Percentiles rank a stretch among this genome's conserved stretches.
phyloP scores from a whole-genome alignment of 2,797 vertebrate species.

The Corythornis leucogaster region DNA sequence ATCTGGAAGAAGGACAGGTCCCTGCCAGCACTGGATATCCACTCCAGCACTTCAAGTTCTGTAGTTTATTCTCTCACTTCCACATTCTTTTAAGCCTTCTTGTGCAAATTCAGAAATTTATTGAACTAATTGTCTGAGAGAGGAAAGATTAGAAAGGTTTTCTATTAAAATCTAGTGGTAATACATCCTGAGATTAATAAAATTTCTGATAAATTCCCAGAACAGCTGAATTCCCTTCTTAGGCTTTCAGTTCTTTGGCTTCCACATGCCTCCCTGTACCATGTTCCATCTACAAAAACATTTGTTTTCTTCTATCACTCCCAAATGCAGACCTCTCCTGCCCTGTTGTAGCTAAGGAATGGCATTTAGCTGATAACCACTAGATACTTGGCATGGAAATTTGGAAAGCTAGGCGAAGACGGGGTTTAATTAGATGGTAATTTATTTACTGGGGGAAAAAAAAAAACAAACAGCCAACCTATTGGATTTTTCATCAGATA shows the following conservation, averaged over 20 bases:
- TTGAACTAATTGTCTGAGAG: background rate
- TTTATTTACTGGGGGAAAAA: background rate
- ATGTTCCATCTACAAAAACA: background rate
- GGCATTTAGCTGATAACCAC: background rate
- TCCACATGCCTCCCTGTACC: background rate
- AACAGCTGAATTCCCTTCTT: background rate
- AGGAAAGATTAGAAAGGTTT: background rate
- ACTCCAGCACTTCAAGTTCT: background rate
- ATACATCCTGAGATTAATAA: background rate
- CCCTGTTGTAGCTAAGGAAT: background rate
- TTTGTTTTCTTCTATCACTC: background rate
- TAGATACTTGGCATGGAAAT: background rate
- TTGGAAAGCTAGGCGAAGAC: background rate
- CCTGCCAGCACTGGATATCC: background rate
- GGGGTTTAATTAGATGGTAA: constrained; percentile 23
- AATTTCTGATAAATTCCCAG: background rate
- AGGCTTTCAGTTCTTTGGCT: background rate
- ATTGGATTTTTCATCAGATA: background rate
- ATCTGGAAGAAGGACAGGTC: no score
- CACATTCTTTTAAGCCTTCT: background rate
- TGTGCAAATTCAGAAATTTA: background rate
- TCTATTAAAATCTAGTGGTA: background rate
- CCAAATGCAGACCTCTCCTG: background rate
- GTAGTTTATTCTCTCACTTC: background rate
- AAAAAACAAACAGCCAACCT: background rate